These are phyloP conservation scores for Odontamblyopus lacepedii DNA, from an alignment of 2,797 vertebrate species.

Conservation along the genomic window DNA sequence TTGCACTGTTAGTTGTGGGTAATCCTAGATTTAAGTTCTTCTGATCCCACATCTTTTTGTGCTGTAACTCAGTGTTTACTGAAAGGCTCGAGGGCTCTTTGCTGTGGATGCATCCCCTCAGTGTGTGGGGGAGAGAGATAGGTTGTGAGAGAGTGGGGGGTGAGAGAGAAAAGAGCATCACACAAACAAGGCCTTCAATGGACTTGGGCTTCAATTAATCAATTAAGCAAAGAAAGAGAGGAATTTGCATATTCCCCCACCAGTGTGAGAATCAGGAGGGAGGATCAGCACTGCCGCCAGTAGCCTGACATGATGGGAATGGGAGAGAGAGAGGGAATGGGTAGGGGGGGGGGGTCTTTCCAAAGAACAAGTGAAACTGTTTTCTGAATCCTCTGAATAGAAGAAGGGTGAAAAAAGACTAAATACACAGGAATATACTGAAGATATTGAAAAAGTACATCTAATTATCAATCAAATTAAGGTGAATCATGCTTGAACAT, in stretches of 20 bases:
- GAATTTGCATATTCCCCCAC: slow-evolving; percentile 77
- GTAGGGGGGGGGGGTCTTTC: slow-evolving; percentile 62
- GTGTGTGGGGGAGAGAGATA: slow-evolving; percentile 50
- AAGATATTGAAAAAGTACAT: slow-evolving; percentile 3
- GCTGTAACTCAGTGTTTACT: slow-evolving; percentile 21
- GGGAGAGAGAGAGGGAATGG: slow-evolving; percentile 31
- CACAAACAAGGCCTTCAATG: slow-evolving; percentile 77
- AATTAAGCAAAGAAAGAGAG: slow-evolving; percentile 80
- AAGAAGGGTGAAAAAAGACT: slow-evolving; percentile 59
- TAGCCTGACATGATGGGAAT: slow-evolving; percentile 75
- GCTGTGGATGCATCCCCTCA: slow-evolving; percentile 37
- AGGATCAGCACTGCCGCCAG: slow-evolving; percentile 67
- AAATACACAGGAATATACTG: slow-evolving; percentile 28
- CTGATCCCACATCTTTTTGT: slow-evolving; percentile 13
- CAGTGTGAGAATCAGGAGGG: slow-evolving; percentile 47
- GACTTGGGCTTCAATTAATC: slow-evolving; percentile 80
- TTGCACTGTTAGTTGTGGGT: not conserved
- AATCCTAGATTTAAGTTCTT: not conserved
- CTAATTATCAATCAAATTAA: not conserved
- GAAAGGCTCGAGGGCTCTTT: slow-evolving; percentile 26
- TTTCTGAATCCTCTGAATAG: slow-evolving; percentile 76
- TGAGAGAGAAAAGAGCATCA: slow-evolving; percentile 41
- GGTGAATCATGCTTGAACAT: not conserved
- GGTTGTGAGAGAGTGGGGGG: slow-evolving; percentile 39
- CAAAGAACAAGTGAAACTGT: slow-evolving; percentile 69